Base-by-base conservation (phyloP, 2,113 vertebrate species). In the Nothocercus julius region DNA sequence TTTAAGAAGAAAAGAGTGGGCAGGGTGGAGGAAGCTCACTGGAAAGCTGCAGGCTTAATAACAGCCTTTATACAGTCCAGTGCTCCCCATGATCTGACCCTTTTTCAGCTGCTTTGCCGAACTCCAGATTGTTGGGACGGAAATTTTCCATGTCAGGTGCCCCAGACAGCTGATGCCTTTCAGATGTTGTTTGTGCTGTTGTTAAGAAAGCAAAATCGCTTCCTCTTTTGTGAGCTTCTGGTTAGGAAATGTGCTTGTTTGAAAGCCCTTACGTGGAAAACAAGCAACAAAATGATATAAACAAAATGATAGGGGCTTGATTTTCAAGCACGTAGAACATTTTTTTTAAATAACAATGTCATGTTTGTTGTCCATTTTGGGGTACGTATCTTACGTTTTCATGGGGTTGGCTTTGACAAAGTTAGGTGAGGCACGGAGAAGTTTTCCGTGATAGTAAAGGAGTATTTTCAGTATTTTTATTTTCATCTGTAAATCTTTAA, bases 291-390 rank as follows among this genome's bases (percentile, higher is more conserved):
- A 49, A 49, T 49, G 49, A 22, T 49, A 49, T 49, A 73, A 89
- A 24, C 13, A 36, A 67, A 59, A 51, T 30, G 8, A 10, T 5
- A 38, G 11, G 17, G 15, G 7, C 4, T 73, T 91, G 32, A 15
- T 84, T 49, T 67, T 68, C 56, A 16, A 70, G 38, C 3, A 0
- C n/a, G 2, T 34, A 4, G 47, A 34, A 9, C 74, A 56, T 18
- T 6, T n/a, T 18, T 1, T 6, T 6, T 5, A 7, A 28, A 1
- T 0, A 0, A 22, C 54, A 32, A 58, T 32, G 17, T 30, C n/a
- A 11, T 73, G 11, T 9, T 62, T 76, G 11, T 62, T 91, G 22
- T 25, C 21, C 10, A 3, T 62, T 94, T 86, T 25, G 34, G 32
- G n/a, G 2, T 19, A 68, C 16, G 19, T 81, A 2, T 75, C 5